Percentiles rank a stretch among this genome's conserved stretches.
Evolutionary conservation across 1,140 invertebrate species (phyloP).

Genomic region (Drosophila elegans): DNA sequence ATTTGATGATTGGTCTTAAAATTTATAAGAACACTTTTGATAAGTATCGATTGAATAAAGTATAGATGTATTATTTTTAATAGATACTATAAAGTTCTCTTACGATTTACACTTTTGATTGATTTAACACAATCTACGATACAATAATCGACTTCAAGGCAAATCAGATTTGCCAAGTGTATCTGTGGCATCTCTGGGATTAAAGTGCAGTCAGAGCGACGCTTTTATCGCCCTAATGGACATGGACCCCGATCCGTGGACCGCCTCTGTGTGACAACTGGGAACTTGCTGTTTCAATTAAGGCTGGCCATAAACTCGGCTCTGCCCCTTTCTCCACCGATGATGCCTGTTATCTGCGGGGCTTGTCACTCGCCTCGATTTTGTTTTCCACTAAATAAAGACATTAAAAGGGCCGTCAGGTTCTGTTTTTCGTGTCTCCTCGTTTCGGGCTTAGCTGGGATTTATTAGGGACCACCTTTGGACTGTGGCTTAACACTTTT

Average conservation of each 20-base stretch:
- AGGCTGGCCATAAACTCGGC: constrained; percentile 37
- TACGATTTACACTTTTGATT: no score
- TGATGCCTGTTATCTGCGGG: constrained; percentile 49
- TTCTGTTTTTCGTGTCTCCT: constrained; percentile 42
- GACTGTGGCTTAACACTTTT: constrained; percentile 75
- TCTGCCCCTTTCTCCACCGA: constrained; percentile 20
- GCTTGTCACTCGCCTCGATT: constrained; percentile 77
- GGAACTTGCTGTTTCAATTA: constrained; percentile 70
- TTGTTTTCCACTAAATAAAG: constrained; percentile 82
- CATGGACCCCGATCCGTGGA: constrained; percentile 44
- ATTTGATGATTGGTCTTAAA: no score
- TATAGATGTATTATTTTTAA: no score
- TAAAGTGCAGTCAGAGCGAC: constrained; percentile 57
- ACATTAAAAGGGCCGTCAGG: constrained; percentile 79
- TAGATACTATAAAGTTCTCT: no score
- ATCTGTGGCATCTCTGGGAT: constrained; percentile 24
- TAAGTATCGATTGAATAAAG: no score
- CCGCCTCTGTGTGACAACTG: constrained; percentile 45
- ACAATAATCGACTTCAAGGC: not conserved
- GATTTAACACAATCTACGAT: no score
- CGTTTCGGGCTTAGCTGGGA: constrained; percentile 44
- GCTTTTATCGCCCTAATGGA: constrained; percentile 77
- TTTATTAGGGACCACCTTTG: constrained; percentile 77
- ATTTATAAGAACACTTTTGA: no score
- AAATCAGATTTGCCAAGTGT: constrained; percentile 5